These are phyloP conservation scores for Hypotaenidia philippensis DNA, from an alignment of 2,797 vertebrate genomes.

Conservation along the genomic window DNA sequence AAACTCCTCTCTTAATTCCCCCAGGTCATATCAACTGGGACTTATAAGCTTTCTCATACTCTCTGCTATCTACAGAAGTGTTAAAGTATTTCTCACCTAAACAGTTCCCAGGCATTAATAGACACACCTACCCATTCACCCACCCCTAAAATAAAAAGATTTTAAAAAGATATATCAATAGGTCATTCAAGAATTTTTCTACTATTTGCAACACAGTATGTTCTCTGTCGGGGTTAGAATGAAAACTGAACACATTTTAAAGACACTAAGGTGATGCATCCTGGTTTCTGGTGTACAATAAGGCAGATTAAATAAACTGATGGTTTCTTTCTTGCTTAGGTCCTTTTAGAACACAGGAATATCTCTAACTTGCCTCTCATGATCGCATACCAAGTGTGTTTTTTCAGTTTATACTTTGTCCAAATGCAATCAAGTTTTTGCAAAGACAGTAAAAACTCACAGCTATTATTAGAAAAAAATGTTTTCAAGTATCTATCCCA, in stretches of 20 bases:
- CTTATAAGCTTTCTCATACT: background rate
- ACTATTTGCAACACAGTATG: fast-evolving
- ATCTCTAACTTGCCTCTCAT: background rate
- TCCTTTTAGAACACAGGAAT: background rate
- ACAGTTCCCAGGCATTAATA: background rate
- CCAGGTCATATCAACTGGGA: background rate
- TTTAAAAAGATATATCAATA: background rate
- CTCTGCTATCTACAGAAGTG: background rate
- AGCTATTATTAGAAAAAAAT: background rate
- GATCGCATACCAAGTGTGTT: background rate
- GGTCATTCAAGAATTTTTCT: background rate
- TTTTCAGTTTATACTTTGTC: background rate
- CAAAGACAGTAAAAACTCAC: background rate
- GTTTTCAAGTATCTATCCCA: background rate
- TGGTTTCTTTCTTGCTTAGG: background rate
- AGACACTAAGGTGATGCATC: background rate
- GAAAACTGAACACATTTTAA: background rate
- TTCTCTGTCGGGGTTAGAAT: background rate
- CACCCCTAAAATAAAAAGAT: too few relatives aligned
- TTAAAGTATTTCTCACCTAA: background rate
- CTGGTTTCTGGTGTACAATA: background rate
- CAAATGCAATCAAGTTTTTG: background rate
- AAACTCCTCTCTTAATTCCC: background rate
- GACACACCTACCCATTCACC: too few relatives aligned
- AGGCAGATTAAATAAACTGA: background rate